Conservation (phyloP, 1,140 invertebrate genomes). For the Bicyclus anynana region DNA sequence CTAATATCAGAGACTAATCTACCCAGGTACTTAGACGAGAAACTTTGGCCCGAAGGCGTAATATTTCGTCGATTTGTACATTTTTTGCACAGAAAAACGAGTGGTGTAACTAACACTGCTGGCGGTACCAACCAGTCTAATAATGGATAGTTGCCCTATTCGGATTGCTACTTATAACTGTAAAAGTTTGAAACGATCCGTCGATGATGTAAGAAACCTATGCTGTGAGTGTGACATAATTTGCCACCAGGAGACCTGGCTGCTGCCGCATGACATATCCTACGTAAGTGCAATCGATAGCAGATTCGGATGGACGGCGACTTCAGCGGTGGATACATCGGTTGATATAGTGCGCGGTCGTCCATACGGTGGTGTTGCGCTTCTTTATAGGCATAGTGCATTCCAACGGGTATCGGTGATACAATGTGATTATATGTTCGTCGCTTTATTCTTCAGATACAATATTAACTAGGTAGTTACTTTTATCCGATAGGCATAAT, state of each 20-base stretch:
- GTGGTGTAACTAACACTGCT: too few species aligned
- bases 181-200: conserved; percentile 25
- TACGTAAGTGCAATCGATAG: conserved; percentile 10
- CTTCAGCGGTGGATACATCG: conserved; percentile 20
- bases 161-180: too few species aligned
- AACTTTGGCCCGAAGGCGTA: too few species aligned
- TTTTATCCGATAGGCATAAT: too few species aligned
- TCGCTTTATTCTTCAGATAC: too few species aligned
- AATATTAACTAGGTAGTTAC: too few species aligned
- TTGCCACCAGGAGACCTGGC: conserved; percentile 18
- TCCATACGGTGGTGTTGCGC: conserved; percentile 23
- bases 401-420: conserved; percentile 27
- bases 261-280: conserved; percentile 18
- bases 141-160: too few species aligned
- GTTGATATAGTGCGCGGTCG: conserved; percentile 20
- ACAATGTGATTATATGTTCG: conserved; percentile 24
- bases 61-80: too few species aligned
- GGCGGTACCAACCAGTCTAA: too few species aligned
- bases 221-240: conserved; percentile 21
- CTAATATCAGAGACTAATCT: too few species aligned
- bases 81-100: too few species aligned
- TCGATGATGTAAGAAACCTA: conserved; percentile 13
- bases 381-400: conserved; percentile 22
- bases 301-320: conserved; percentile 16
- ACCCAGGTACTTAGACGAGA: too few species aligned